Percentiles rank a stretch among this genome's conserved stretches.
These are phyloP conservation scores for Rattus norvegicus DNA, from an alignment of 2,113 vertebrate species.

Conservation along the genomic window GRCr8 NC_086035.1:67863501-67864000, in stretches of 20 bases:
- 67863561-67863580: background rate
- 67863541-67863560: background rate
- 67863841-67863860: background rate
- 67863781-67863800: background rate
- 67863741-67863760: background rate
- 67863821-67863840: background rate
- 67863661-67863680: background rate
- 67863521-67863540: background rate
- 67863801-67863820: background rate
- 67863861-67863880: too few species aligned
- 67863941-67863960: background rate
- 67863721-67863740: rapidly evolving
- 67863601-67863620: background rate
- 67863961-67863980: background rate
- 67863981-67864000: background rate
- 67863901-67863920: background rate
- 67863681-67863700: background rate
- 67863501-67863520: background rate
- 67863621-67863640: background rate
- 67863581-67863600: background rate
- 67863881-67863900: too few species aligned
- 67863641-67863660: background rate
- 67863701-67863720: background rate
- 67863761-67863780: background rate
- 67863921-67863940: background rate